Evolutionary conservation across 2,888 invertebrate genomes (phyloP), one percentile per base, ranked within the genome.

Genomic region (Mayetiola destructor): DNA sequence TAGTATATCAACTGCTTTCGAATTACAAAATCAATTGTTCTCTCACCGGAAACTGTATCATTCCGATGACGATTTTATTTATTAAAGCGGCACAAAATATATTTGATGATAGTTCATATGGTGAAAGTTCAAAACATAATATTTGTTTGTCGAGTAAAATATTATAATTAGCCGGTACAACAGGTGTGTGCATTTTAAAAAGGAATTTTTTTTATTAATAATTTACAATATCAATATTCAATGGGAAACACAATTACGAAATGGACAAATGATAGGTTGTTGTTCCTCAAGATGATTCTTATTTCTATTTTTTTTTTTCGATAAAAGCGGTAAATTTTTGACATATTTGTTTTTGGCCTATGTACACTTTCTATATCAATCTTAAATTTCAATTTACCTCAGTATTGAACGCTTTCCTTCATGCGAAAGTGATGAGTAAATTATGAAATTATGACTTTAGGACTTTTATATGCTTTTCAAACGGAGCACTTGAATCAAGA

Each of bases 81-180:
- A 74, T 67, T 55, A 80, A 74, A 1, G 78, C 81, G 48, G 82
- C 72, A 56, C 81, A 76, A 59, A 82, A 68, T 52, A 82, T 68
- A 67, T 81, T 78, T 62, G 79, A 79, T 1, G 81, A 82, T 75
- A 80, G 80, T 65, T 81, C 80, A 62, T 75, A 81, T 2, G 77
- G 76, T 16, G 82, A 82, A 60, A 81, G 76, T 64, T 79, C 77
- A 23, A 80, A 76, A 59, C 72, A 72, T 48, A 75, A 70, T 48
- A 82, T 76, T 66, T 77, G 75, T 20, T 78, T 77, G 55, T 72
- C 65, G 57, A 81, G 74, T 61, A 72, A 69, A 23, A 79, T 68
- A 37, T 72, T 68, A 60, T 74, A 76, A 4, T 70, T 68, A 10
- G 77, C 75, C 55, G 68, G 63, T 2, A 64, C 62, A 2, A 61